A percentile compares a stretch with the other conserved stretches of the same genome.
Evolutionary conservation across 1,140 invertebrate genomes (phyloP).

Genomic region (Zaprionus africanus): DNA sequence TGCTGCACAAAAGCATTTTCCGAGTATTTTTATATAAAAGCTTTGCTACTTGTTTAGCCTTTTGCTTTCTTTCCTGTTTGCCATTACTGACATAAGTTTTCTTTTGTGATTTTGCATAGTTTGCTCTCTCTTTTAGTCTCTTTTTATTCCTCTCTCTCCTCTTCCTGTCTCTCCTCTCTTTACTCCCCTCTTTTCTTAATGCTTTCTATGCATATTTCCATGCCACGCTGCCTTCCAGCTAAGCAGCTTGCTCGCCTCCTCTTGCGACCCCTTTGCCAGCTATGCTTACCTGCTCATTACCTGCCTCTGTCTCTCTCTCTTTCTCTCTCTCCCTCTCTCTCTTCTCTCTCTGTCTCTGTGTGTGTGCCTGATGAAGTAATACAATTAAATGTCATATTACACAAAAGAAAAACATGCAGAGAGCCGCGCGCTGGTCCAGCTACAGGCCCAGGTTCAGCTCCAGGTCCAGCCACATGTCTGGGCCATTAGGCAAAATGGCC

Average conservation of each 20-base stretch:
- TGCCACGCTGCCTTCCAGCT: neutral
- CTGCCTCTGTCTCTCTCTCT: neutral
- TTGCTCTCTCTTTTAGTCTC: neutral
- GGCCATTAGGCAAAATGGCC: slow-evolving; percentile 65
- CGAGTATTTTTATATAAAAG: neutral
- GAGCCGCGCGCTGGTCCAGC: slow-evolving; percentile 5
- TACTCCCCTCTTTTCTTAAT: neutral
- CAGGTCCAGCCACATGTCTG: slow-evolving; percentile 50
- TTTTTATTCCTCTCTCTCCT: neutral
- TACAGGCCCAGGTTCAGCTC: neutral
- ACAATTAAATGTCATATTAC: slow-evolving; percentile 55
- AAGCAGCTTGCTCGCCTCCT: neutral
- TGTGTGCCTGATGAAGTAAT: slow-evolving; percentile 47
- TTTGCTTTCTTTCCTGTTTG: neutral
- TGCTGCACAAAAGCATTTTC: neutral
- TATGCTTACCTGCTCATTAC: slow-evolving; percentile 13
- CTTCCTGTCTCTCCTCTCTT: neutral
- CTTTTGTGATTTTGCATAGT: neutral
- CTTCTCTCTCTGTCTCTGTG: neutral
- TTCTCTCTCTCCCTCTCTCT: neutral
- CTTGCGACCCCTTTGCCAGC: neutral
- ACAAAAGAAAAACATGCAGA: slow-evolving; percentile 41
- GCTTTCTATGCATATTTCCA: neutral
- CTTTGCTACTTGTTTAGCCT: neutral
- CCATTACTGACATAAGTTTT: slow-evolving; percentile 8